Evolutionary conservation across 2,113 vertebrate species (phyloP), one percentile per base, ranked within the genome.

Genomic region (Butorides virescens): DNA sequence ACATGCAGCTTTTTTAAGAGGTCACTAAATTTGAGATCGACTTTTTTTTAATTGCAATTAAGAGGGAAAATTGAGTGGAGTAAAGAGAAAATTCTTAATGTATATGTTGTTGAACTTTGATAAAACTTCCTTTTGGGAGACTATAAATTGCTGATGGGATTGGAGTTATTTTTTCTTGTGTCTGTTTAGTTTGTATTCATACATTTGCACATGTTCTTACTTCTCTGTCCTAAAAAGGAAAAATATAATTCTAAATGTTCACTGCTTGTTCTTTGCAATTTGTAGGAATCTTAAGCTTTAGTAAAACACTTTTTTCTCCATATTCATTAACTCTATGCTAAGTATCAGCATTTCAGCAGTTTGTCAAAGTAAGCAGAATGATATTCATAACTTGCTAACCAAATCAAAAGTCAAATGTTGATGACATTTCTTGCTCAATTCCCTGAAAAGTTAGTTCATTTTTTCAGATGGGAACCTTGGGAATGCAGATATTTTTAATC

Each of bases 401-500:
- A 62, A 96, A 84, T 91, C 34, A 44, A 55, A 78, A 83, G 42
- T 88, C 70, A 93, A 94, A 75, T 50, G 42, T 17, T 74, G 22
- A 59, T 83, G 46, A 36, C 55, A 83, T 68, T 95, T 92, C 17
- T 93, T 47, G 44, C 67, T 71, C 75, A 93, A 81, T 67, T 94
- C 56, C 16, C 80, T 55, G 50, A 36, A 80, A 95, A 75, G 26
- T 62, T n/a, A 42, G 4, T 44, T 82, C 14, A 8, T 59, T 73
- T 86, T 86, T 84, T 74, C 12, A 23, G 13, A 22, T 19, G 1
- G 5, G 18, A 85, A 68, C 7, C 4, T 37, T 34, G 56, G 47
- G 14, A 75, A 90, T 76, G 56, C 18, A 77, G 79, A 50, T 58
- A 93, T 93, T 94, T 74, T 84, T 46, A 91, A 96, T 95, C 89